Base-by-base conservation (phyloP, 92 coral and sea anemone genomes). In the Anthopleura xanthogrammica region DNA sequence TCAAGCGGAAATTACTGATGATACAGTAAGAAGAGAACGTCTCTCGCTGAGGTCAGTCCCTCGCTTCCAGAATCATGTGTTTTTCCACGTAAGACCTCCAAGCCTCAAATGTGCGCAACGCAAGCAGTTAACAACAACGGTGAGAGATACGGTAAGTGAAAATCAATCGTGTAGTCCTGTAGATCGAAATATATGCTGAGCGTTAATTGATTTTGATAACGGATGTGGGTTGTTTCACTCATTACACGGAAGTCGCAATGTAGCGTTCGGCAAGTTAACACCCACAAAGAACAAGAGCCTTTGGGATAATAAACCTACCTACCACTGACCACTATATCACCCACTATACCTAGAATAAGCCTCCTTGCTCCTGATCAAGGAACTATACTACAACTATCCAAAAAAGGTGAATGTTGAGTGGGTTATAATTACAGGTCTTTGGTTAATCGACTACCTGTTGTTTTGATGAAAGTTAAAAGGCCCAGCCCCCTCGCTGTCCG, bases 181-280 rank as follows among this genome's bases (percentile, higher is more conserved):
- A 29, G 64, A 68, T 68, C 74, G 74, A 68, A 29, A 54, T 29
- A 36, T 29, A 68, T 23, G 74, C 46, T 11, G 74, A 68, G 17
- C 36, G 74, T 24, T 68, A 68, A 68, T 81, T 70, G 71, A 81
- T 81, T 54, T n/a, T 41, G 16, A 24, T 66, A 54, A 52, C 83
- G 83, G 77, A 81, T 81, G 84, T 81, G 84, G 84, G 50, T 46
- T 81, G 14, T 50, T 57, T 81, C 84, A 66, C 46, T 81, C 84
- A 75, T 22, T 70, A 46, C 57, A 66, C 78, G 84, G 77, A 81
- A 68, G 75, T 81, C 77, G 55, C 68, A 23, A 50, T 2, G 75
- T 60, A 68, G 22, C 66, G 77, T 23, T 70, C 77, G 77, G 77
- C 84, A 81, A 70, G 62, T 81, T 81, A 68, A 48, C 84, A 68